Percentiles rank a stretch among this genome's conserved stretches.
Evolutionary conservation across 2,888 invertebrate genomes (phyloP).

Genomic region (Thereva nobilitata): DNA sequence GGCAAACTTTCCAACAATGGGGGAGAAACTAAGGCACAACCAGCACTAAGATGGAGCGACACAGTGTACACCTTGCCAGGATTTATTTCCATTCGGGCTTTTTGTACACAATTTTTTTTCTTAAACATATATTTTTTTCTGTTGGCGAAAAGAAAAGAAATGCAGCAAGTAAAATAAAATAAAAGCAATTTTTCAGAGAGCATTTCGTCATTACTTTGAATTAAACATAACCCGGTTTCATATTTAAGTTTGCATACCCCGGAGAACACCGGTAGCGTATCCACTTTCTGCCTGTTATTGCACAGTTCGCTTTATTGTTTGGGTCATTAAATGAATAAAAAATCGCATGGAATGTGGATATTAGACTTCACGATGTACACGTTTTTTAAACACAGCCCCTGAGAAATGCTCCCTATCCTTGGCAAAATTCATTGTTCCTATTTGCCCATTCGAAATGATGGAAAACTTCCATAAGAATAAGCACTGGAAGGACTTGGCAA

Average conservation of each 20-base stretch:
- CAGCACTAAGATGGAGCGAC: too few species aligned
- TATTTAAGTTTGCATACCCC: slow-evolving; percentile 37
- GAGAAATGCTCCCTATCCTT: slow-evolving; percentile 5
- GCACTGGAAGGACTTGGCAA: slow-evolving; percentile 37
- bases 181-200: slow-evolving; percentile 43
- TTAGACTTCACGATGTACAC: slow-evolving; percentile 25
- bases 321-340: slow-evolving; percentile 42
- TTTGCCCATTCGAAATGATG: slow-evolving; percentile 39
- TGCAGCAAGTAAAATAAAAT: slow-evolving; percentile 36
- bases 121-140: background rate
- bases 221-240: slow-evolving; percentile 40
- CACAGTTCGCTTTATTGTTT: slow-evolving; percentile 39
- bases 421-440: slow-evolving; percentile 5
- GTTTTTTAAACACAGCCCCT: slow-evolving; percentile 13
- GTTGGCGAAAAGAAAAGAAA: slow-evolving; percentile 30
- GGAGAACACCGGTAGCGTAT: slow-evolving; percentile 13
- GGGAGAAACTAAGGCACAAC: too few species aligned
- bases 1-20: too few species aligned
- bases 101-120: slow-evolving; percentile 7
- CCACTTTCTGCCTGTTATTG: slow-evolving; percentile 36
- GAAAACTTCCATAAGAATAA: slow-evolving; percentile 41
- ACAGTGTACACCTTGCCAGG: too few species aligned
- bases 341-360: slow-evolving; percentile 38
- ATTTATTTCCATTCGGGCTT: too few species aligned
- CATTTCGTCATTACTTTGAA: slow-evolving; percentile 43